Evolutionary conservation across 35 echinoderm and acorn worm genomes (phyloP).

Genomic region (Holothuria glaberrima): DNA sequence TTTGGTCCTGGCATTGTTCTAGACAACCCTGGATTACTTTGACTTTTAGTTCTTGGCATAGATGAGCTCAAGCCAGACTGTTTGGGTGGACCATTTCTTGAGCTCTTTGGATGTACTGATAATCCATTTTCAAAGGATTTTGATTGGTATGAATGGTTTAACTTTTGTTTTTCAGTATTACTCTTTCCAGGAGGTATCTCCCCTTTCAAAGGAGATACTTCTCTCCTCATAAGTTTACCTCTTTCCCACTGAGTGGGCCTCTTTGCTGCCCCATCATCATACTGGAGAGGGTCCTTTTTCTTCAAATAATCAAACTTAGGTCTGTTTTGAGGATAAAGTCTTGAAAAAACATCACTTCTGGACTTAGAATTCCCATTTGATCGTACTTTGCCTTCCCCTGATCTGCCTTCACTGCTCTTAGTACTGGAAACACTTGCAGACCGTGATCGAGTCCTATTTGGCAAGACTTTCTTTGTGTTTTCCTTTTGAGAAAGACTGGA

Average conservation of each 20-base stretch:
- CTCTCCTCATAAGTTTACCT: slow-evolving; percentile 58
- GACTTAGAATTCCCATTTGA: neutral
- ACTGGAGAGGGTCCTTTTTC: slow-evolving; percentile 48
- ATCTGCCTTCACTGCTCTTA: neutral
- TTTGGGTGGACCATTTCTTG: neutral
- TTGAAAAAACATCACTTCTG: slow-evolving; percentile 79
- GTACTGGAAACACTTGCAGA: neutral
- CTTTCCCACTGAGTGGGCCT: slow-evolving; percentile 49
- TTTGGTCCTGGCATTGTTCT: neutral
- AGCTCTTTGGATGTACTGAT: slow-evolving; percentile 21
- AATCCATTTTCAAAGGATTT: neutral
- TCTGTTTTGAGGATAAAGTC: slow-evolving; percentile 76
- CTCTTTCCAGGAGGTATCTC: slow-evolving; percentile 8
- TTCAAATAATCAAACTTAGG: slow-evolving; percentile 88
- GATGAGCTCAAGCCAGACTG: slow-evolving; percentile 39
- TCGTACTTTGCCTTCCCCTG: neutral
- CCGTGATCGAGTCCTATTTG: neutral
- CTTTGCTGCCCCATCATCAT: slow-evolving; percentile 42
- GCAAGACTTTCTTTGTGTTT: neutral
- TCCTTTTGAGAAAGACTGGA: slow-evolving; percentile 34
- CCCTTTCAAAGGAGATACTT: slow-evolving; percentile 43
- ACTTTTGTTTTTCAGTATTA: slow-evolving; percentile 6
- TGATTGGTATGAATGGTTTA: slow-evolving; percentile 38
- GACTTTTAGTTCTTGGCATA: slow-evolving; percentile 24
- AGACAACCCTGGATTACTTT: neutral